phyloP scores from a whole-genome alignment of 2,113 vertebrate species.

The Tapirus terrestris region DNA sequence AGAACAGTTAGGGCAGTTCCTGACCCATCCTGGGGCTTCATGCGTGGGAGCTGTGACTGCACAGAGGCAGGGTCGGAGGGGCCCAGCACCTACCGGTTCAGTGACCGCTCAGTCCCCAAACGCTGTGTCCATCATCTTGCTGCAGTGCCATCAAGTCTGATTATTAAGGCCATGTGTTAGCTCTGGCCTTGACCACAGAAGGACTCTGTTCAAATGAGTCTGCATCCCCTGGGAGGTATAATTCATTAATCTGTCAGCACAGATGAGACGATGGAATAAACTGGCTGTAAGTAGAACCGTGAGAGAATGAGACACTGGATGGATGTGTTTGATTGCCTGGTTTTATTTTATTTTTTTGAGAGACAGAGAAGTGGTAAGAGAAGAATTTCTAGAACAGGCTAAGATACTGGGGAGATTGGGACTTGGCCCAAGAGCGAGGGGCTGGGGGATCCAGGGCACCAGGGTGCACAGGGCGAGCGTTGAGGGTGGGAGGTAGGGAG shows the following conservation, averaged over 20 bases:
- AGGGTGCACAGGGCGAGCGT: background rate
- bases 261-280: background rate
- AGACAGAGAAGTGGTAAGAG: background rate
- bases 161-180: background rate
- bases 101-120: background rate
- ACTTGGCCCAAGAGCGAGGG: background rate
- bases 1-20: rapidly evolving
- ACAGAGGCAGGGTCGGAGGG: background rate
- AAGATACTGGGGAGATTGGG: background rate
- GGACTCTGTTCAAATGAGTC: background rate
- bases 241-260: background rate
- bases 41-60: background rate
- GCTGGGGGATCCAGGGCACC: background rate
- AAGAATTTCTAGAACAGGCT: background rate
- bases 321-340: background rate
- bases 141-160: background rate
- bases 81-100: background rate
- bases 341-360: background rate
- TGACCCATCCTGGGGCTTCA: rapidly evolving
- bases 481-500: background rate
- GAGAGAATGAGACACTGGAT: background rate
- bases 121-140: background rate
- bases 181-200: background rate
- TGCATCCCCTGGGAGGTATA: background rate
- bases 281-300: background rate